A percentile compares a stretch with the other conserved stretches of the same genome.
Evolutionary conservation across 2,113 vertebrate species (phyloP).

Genomic region (Pedionomus torquatus): DNA sequence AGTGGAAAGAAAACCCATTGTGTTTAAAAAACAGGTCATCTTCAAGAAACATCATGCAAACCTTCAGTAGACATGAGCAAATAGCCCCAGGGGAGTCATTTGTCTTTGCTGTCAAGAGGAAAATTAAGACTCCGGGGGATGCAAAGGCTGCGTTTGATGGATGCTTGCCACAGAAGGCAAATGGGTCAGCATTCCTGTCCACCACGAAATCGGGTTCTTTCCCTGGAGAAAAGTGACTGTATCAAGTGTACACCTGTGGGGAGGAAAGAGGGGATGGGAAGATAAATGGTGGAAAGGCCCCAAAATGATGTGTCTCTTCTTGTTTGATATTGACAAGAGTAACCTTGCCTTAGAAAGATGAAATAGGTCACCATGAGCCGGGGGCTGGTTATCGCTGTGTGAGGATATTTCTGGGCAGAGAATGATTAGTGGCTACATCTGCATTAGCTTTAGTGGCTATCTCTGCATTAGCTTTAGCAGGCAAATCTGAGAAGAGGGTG

Average conservation of each 20-base stretch:
- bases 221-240: not conserved
- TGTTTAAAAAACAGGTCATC: constrained; percentile 49
- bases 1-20: not conserved
- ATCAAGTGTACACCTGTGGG: not conserved
- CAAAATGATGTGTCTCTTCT: not conserved
- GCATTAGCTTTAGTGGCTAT: too few species aligned
- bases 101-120: constrained; percentile 63
- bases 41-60: not conserved
- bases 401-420: not conserved
- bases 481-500: not conserved
- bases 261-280: not conserved
- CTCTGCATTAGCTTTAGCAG: not conserved
- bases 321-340: not conserved
- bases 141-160: constrained; percentile 22
- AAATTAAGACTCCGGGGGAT: constrained; percentile 55
- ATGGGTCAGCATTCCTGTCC: constrained; percentile 19
- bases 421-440: not conserved
- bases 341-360: not conserved
- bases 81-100: constrained; percentile 38
- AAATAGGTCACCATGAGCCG: not conserved
- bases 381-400: not conserved
- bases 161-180: constrained; percentile 27
- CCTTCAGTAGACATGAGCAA: constrained; percentile 34
- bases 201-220: not conserved
- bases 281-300: constrained; percentile 8